A percentile compares a stretch with the other conserved stretches of the same genome.
phyloP scores from a whole-genome alignment of 2,797 vertebrate genomes.

The Coreius guichenoti region DNA sequence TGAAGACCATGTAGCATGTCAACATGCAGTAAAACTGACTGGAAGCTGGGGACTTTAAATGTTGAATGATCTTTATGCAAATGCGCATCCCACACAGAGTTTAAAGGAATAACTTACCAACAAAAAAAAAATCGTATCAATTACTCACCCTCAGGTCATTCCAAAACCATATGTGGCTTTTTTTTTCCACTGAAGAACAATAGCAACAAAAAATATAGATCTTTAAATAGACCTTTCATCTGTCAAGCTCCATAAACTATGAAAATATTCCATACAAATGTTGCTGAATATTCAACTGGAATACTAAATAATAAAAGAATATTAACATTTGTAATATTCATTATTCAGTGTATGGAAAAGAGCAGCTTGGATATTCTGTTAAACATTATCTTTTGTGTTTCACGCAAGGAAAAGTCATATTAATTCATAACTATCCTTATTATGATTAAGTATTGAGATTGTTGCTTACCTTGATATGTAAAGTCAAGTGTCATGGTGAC shows the following conservation, averaged over 20 bases:
- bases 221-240: conserved; percentile 4
- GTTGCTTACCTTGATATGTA: background rate
- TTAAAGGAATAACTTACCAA: background rate
- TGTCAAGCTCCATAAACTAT: background rate
- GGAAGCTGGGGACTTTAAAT: conserved; percentile 58
- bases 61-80: conserved; percentile 8
- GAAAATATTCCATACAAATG: background rate
- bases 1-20: conserved; percentile 62
- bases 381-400: background rate
- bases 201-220: background rate
- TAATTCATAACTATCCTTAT: background rate
- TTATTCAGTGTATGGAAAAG: background rate
- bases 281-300: background rate
- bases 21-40: conserved; percentile 60
- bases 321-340: background rate
- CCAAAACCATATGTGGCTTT: background rate
- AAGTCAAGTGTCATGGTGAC: background rate
- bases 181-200: background rate
- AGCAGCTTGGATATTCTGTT: background rate
- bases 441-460: background rate
- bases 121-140: background rate
- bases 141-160: conserved; percentile 11
- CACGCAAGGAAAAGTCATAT: background rate
- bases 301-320: background rate
- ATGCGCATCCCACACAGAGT: background rate